Evolutionary conservation across 2,888 invertebrate genomes (phyloP).

Genomic region (Agonum fuliginosum): DNA sequence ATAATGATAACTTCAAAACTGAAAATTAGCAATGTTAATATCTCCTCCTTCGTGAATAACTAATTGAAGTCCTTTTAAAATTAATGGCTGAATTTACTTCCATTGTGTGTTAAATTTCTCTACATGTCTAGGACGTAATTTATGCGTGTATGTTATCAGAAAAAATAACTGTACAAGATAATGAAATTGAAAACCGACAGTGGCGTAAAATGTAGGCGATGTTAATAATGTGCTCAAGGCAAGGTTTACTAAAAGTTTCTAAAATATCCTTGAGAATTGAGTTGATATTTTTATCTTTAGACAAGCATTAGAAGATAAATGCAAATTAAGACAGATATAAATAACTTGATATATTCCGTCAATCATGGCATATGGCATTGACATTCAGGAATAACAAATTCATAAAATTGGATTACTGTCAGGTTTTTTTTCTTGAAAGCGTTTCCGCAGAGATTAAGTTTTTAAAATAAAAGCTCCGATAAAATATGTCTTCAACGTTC

Average conservation of each 20-base stretch:
- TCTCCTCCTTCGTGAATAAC: not conserved
- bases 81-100: not conserved
- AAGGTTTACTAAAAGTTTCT: conserved; percentile 5
- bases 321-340: conserved; percentile 34
- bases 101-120: conserved; percentile 21
- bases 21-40: not conserved
- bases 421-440: too few relatives aligned
- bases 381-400: not conserved
- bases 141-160: conserved; percentile 9
- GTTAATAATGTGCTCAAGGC: conserved; percentile 8
- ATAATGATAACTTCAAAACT: not conserved
- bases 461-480: too few relatives aligned
- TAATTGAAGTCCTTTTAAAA: conserved; percentile 5
- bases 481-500: too few relatives aligned
- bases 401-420: too few relatives aligned
- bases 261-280: conserved; percentile 1
- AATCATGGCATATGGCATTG: conserved; percentile 1
- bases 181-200: not conserved
- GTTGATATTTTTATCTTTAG: conserved; percentile 28
- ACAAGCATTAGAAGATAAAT: conserved; percentile 10
- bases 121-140: not conserved
- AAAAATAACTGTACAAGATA: not conserved
- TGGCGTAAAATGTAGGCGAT: conserved; percentile 2
- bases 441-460: too few relatives aligned
- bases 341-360: conserved; percentile 12